A percentile compares a stretch with the other conserved stretches of the same genome.
Conservation (phyloP, 1,140 invertebrate genomes). For the Psix sp. region DNA sequence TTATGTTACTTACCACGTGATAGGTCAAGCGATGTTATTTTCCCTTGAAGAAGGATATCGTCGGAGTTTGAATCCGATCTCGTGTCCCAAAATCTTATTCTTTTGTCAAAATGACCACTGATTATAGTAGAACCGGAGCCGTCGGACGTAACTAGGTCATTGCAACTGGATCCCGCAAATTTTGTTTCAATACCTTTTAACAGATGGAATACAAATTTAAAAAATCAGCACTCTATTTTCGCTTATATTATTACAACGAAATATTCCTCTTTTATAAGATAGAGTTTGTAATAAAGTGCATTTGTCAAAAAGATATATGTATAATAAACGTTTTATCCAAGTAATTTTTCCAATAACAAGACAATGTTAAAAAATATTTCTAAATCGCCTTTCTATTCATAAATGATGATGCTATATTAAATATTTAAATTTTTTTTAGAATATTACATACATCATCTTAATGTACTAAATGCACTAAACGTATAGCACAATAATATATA, state of each 20-base stretch:
- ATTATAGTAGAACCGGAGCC: conserved; percentile 94
- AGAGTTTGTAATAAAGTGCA: no score
- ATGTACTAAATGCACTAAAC: no score
- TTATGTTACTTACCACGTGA: conserved; percentile 84
- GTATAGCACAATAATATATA: conserved; percentile 13
- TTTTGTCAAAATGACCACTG: conserved; percentile 98
- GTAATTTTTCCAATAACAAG: no score
- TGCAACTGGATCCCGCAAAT: conserved; percentile 97
- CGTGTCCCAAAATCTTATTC: conserved; percentile 97
- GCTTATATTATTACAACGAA: neutral
- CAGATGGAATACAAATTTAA: conserved; percentile 35
- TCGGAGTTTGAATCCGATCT: conserved; percentile 87
- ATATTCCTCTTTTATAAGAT: no score
- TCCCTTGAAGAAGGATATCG: conserved; percentile 92
- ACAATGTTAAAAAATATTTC: no score
- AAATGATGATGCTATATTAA: no score
- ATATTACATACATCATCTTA: no score
- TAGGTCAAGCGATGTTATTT: conserved; percentile 96
- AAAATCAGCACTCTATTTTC: neutral
- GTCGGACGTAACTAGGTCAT: conserved; percentile 94
- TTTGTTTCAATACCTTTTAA: conserved; percentile 92
- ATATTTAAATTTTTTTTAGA: no score
- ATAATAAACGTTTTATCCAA: no score
- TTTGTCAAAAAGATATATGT: no score
- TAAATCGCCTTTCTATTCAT: no score